Base-by-base conservation (phyloP, 2,888 invertebrate genomes). In the Dastarcus helophoroides region DNA sequence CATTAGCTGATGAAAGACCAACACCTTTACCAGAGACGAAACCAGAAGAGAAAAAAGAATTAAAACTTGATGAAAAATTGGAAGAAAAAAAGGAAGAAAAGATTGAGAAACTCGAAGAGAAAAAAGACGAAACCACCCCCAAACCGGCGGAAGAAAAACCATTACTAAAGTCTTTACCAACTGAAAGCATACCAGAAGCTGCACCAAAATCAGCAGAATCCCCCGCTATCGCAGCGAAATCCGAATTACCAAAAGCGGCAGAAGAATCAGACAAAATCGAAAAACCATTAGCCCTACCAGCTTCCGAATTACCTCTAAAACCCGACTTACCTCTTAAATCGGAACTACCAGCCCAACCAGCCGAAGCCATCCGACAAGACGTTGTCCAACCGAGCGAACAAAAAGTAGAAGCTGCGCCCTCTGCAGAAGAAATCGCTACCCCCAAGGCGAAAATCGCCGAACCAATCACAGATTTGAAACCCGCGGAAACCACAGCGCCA, bases 271-370 rank as follows among this genome's bases (percentile, higher is more conserved):
- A 46, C 37, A 39, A 39, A 37, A 29, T 31, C 16, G 48, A 61
- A 36, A 63, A 63, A 43, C 63, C 64, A 37, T 46, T 57, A 23
- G 64, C 67, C 31, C 41, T 60, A 11, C 51, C 54, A 3, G 51
- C 63, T 2, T 51, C 50, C 12, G 41, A 40, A 35, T 46, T 53
- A 2, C 50, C 51, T 29, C 48, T 50, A 27, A 42, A 43, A 37
- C 37, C 38, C 2, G 15, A 22, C 3, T n/a, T n/a, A n/a, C n/a
- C n/a, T 19, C 19, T 19, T 19, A 19, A 19, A 27, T 26, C 26
- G 13, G 29, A 26, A 5, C 8, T 26, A 8, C 33, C 36, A 7
- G 47, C 45, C 11, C n/a, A n/a, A 4, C 39, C 35, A 7, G 47
- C 45, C 11, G 39, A 47, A 11, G 46, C 44, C 16, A 39, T 44